Evolutionary conservation across 2,888 invertebrate genomes (phyloP).

Genomic region (Agrypnus murinus): DNA sequence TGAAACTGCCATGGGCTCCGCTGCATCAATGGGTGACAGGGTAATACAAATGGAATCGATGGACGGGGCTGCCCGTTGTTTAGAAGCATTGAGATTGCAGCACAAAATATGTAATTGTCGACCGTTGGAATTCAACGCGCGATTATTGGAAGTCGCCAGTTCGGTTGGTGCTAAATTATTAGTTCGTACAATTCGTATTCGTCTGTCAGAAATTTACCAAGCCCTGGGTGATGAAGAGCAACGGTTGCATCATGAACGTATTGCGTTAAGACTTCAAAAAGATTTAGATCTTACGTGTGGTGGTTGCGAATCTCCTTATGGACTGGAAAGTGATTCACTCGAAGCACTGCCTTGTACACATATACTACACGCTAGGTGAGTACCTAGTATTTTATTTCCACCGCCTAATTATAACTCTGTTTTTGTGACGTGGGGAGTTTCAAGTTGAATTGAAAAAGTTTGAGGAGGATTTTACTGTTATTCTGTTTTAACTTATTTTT

Average conservation of each 20-base stretch:
- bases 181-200: constrained; percentile 85
- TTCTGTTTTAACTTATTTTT: no score
- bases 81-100: constrained; percentile 84
- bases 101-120: constrained; percentile 92
- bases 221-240: constrained; percentile 88
- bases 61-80: constrained; percentile 89
- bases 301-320: constrained; percentile 86
- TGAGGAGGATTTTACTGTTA: no score
- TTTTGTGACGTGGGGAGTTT: no score
- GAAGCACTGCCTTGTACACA: constrained; percentile 91
- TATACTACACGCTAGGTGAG: constrained; percentile 87
- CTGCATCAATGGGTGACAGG: constrained; percentile 86
- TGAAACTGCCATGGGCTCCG: constrained; percentile 89
- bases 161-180: constrained; percentile 91
- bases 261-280: constrained; percentile 78
- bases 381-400: no score
- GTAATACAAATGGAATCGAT: constrained; percentile 93
- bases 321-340: constrained; percentile 81
- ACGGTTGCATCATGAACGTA: constrained; percentile 82
- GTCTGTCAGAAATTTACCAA: constrained; percentile 87
- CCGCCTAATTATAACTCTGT: no score
- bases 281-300: constrained; percentile 88
- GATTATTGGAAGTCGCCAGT: constrained; percentile 87
- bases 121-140: constrained; percentile 89
- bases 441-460: no score